phyloP scores from a whole-genome alignment of 2,113 vertebrate species.

The Cisticola juncidis region DNA sequence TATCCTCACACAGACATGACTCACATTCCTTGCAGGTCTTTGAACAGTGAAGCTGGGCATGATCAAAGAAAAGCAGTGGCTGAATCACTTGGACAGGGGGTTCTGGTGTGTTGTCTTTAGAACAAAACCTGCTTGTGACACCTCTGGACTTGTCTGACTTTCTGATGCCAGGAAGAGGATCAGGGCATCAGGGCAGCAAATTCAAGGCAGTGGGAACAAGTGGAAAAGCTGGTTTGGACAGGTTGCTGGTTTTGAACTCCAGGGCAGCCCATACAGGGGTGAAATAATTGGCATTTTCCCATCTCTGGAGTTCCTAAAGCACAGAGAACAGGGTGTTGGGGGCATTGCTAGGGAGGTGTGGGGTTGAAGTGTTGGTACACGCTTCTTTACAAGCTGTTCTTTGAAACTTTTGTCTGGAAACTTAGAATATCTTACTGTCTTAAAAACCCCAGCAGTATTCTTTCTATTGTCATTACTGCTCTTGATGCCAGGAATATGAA shows the following conservation, averaged over 20 bases:
- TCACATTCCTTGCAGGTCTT: slow-evolving; percentile 14
- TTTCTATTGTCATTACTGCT: not conserved
- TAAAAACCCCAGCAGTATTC: not conserved
- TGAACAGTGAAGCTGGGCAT: not conserved
- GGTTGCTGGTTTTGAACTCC: not conserved
- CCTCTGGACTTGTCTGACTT: not conserved
- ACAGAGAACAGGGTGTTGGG: not conserved
- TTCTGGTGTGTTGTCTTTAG: not conserved
- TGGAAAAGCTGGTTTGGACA: not conserved
- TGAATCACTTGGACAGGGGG: slow-evolving; percentile 28
- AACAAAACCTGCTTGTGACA: not conserved
- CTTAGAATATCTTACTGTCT: not conserved
- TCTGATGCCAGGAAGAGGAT: not conserved
- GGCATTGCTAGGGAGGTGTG: not conserved
- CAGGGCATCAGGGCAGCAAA: not conserved
- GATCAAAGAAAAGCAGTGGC: slow-evolving; percentile 22
- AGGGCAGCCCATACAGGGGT: not conserved
- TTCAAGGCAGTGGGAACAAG: not conserved
- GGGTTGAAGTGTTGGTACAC: not conserved
- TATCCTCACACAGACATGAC: slow-evolving; percentile 14
- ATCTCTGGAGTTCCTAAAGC: not conserved
- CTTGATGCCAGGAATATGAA: not conserved
- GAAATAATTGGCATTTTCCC: not conserved
- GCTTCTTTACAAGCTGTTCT: not conserved
- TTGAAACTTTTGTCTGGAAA: not conserved